Base-by-base conservation (phyloP, 2,113 vertebrate species). In the Atherinomorus stipes region DNA sequence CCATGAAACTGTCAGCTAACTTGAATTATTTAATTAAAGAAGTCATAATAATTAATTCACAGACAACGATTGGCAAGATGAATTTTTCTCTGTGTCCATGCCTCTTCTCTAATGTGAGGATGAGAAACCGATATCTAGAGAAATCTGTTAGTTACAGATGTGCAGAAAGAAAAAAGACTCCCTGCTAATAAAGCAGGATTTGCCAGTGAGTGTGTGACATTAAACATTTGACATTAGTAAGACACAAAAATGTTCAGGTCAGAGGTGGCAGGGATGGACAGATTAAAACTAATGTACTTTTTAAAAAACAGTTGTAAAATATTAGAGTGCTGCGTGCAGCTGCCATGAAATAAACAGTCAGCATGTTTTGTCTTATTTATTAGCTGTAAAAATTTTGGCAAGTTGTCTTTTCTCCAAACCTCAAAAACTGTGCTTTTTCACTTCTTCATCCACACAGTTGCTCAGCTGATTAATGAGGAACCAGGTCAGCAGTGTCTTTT, bases 191-290 rank as follows among this genome's bases (percentile, higher is more conserved):
- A 25, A 52, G 26, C 52, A 64, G 26, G 54, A 50, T 68, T 59
- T 64, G 37, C 28, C 52, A 64, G 71, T 49, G 67, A 65, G 31
- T 51, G 10, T 42, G 44, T 38, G 22, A 59, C 49, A 66, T 23
- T 37, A 47, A 47, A 58, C 21, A 9, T 63, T 60, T 31, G 28
- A 63, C 44, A 62, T 76, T 65, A 62, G 69, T 69, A 62, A 74
- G 66, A 59, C 31, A 38, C 31, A 60, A 34, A 65, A 78, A 72
- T 49, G 37, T 62, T 77, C 19, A 4, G 53, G 67, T 80, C 53
- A 52, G 74, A 75, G 19, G 74, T 50, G 57, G 71, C 34, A 57
- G 42, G 16, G 34, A 68, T 69, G 52, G n/a, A n/a, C n/a, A n/a
- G n/a, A n/a, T n/a, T 28, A 28, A 28, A 28, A 28, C 28, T 34